A percentile compares a stretch with the other conserved stretches of the same genome.
phyloP scores from a whole-genome alignment of 2,113 vertebrate species.

The Elaphurus davidianus region DNA sequence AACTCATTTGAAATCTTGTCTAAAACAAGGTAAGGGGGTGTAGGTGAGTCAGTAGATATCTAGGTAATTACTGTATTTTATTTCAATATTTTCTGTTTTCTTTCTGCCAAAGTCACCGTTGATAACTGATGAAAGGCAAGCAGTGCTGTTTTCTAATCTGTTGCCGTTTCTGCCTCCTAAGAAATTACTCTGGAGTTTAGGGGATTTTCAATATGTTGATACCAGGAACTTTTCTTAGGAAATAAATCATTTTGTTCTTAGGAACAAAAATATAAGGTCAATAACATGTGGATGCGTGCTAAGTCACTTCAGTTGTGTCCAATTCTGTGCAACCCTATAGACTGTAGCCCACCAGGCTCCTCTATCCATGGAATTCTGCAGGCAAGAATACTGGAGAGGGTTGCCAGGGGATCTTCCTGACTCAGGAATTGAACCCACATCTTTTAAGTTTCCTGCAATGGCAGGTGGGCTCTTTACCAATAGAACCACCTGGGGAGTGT shows the following conservation, averaged over 20 bases:
- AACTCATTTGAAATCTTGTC: slow-evolving; percentile 4
- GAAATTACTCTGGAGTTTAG: background rate
- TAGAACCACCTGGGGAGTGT: background rate
- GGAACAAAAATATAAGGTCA: slow-evolving; percentile 9
- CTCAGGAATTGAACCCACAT: background rate
- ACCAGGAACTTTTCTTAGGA: background rate
- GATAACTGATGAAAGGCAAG: slow-evolving; percentile 12
- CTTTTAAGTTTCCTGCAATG: background rate
- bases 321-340: background rate
- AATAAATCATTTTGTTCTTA: background rate
- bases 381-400: background rate
- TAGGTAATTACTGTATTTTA: slow-evolving; percentile 20
- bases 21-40: background rate
- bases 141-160: background rate
- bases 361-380: background rate
- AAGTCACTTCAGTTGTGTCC: background rate
- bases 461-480: background rate
- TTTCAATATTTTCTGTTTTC: slow-evolving; percentile 20
- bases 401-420: background rate
- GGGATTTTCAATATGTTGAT: background rate
- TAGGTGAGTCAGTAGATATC: background rate
- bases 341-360: background rate
- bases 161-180: slow-evolving; percentile 11
- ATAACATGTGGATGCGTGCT: background rate
- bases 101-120: slow-evolving; percentile 23